Conservation (phyloP, 2,888 invertebrate species). For the Plebejus anna region DNA sequence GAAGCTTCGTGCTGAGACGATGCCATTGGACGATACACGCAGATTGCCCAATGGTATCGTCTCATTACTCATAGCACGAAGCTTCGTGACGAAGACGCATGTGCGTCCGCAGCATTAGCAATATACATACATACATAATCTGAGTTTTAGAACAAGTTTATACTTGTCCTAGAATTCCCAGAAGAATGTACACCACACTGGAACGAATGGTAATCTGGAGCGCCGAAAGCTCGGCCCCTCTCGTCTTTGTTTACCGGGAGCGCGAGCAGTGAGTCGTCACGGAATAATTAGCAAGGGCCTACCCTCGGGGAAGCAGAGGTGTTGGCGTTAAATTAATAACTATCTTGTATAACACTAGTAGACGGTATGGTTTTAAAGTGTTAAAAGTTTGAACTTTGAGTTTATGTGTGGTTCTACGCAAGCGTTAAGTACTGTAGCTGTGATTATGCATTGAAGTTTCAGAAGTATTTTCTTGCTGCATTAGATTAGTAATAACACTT, state of each 20-base stretch:
- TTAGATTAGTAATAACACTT: too few relatives aligned
- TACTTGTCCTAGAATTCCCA: not conserved
- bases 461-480: too few relatives aligned
- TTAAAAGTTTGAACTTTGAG: not conserved
- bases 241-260: conserved; percentile 50
- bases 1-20: too few relatives aligned
- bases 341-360: not conserved
- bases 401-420: not conserved
- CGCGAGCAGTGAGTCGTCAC: conserved; percentile 51
- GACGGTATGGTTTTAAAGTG: not conserved
- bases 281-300: conserved; percentile 53
- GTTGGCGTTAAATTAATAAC: conserved; percentile 29
- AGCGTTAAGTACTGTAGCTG: too few relatives aligned
- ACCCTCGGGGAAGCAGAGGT: conserved; percentile 33
- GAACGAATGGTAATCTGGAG: conserved; percentile 35
- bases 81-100: too few relatives aligned
- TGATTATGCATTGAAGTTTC: too few relatives aligned
- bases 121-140: too few relatives aligned
- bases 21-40: too few relatives aligned
- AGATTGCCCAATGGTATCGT: too few relatives aligned
- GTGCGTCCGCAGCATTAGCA: too few relatives aligned
- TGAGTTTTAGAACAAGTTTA: not conserved
- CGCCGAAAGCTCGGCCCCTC: conserved; percentile 35
- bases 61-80: too few relatives aligned
- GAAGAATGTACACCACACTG: conserved; percentile 22